Base-by-base conservation (phyloP, 1,140 invertebrate genomes). In the Drosophila punjabiensis region DNA sequence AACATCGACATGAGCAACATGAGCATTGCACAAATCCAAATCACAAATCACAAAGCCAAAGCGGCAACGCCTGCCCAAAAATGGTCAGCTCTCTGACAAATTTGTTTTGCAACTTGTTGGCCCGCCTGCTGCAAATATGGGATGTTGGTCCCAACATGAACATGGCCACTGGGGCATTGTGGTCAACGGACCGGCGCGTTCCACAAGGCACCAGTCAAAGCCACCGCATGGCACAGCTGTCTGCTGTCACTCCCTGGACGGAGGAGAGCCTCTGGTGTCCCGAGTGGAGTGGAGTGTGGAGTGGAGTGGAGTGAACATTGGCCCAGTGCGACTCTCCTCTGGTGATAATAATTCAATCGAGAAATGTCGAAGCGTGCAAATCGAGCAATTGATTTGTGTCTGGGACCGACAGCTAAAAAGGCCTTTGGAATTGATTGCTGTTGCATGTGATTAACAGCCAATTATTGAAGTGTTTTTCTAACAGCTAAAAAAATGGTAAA, bases 81-180 rank as follows among this genome's bases (percentile, higher is more conserved):
- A 81, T 89, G 85, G 85, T 41, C 64, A 79, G 79, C 74, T 81
- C 81, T 84, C 86, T 89, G 85, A 88, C 85, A 88, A 88, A 88
- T 88, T 88, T 88, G 85, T 88, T 88, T 88, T 88, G 85, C 81
- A 88, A 88, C 85, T 88, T 84, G 85, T 87, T 82, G 83, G 79
- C 59, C 61, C 48, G 52, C 71, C 62, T 53, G 53, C 41, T 66
- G 53, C 81, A 81, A 79, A 84, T 88, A 88, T 89, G 83, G 83
- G 53, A 56, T 56, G 53, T 62, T 24, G 47, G 67, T 24, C 30
- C 67, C 66, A 73, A 65, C 65, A 62, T 69, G 77, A 87, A 74
- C 84, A 89, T 79, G 78, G 65, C 85, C 85, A 88, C 85, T 88
- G 85, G 85, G 85, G 85, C 85, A 88, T 89, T 89, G 85, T 74